These are phyloP conservation scores for Cepphus grylle DNA, from an alignment of 2,113 vertebrate species.

Conservation along the genomic window DNA sequence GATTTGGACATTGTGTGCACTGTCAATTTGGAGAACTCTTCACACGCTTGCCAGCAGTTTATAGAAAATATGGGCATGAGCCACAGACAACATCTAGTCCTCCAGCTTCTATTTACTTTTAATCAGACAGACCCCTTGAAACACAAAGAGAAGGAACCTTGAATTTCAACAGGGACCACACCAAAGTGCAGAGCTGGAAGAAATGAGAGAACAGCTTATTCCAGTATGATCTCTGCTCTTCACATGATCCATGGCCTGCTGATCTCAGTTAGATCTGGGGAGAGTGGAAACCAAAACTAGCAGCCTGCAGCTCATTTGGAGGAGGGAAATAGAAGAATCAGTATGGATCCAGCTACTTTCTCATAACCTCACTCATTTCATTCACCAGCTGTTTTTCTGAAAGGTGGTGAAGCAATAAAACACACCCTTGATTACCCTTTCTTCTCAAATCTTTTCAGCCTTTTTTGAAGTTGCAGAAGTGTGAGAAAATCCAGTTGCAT, in stretches of 20 bases:
- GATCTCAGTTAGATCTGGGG: background rate
- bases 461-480: background rate
- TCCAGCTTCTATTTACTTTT: conserved; percentile 12
- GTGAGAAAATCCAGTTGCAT: background rate
- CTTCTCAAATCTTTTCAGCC: background rate
- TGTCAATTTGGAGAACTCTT: conserved; percentile 38
- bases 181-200: background rate
- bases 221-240: background rate
- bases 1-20: conserved; percentile 35
- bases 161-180: background rate
- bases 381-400: conserved; percentile 19
- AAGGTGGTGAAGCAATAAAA: conserved; percentile 39
- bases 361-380: conserved; percentile 6
- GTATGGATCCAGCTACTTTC: background rate
- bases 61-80: conserved; percentile 26
- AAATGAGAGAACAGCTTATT: conserved; percentile 8
- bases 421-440: background rate
- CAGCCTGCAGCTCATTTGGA: conserved; percentile 10
- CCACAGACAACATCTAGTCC: conserved; percentile 7
- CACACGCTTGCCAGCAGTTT: conserved; percentile 26
- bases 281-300: background rate
- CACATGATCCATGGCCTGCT: background rate
- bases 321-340: background rate
- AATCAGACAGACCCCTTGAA: conserved; percentile 4
- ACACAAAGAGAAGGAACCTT: background rate